phyloP scores from a whole-genome alignment of 2,797 vertebrate genomes.

The Danio choprae region DNA sequence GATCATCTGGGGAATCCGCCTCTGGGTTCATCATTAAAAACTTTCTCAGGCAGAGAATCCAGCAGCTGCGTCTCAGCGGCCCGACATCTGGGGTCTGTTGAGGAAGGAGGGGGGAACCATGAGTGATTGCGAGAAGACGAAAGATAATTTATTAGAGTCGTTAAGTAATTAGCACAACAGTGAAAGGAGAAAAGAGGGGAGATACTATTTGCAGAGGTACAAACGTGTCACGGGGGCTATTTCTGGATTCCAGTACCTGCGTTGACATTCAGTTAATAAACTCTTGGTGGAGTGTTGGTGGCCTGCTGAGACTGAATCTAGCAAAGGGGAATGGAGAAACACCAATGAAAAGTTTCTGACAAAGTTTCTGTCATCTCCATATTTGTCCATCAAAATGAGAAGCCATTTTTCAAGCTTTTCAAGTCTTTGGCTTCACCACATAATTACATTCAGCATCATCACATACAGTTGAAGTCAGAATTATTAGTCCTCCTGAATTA shows the following conservation, averaged over 20 bases:
- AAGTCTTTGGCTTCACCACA: no score
- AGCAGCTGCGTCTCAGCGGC: slow-evolving; percentile 42
- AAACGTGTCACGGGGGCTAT: slow-evolving; percentile 4
- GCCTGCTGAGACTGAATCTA: slow-evolving; percentile 4
- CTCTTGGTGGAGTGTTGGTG: not conserved
- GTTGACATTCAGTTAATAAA: slow-evolving; percentile 16
- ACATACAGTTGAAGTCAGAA: no score
- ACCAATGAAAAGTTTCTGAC: not conserved
- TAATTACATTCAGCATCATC: no score
- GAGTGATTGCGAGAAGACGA: slow-evolving; percentile 18
- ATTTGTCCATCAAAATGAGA: not conserved
- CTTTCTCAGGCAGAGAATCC: slow-evolving; percentile 19
- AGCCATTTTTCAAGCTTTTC: not conserved
- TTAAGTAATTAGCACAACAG: slow-evolving; percentile 42
- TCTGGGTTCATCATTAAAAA: slow-evolving; percentile 27
- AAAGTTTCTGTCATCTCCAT: not conserved
- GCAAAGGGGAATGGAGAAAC: not conserved
- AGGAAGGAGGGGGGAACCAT: slow-evolving; percentile 2
- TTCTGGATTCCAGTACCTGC: not conserved
- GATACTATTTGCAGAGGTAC: not conserved
- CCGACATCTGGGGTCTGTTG: slow-evolving; percentile 41
- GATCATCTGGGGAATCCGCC: slow-evolving; percentile 33
- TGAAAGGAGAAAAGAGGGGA: slow-evolving; percentile 14
- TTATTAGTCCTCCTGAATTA: no score
- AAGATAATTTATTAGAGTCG: slow-evolving; percentile 32